phyloP scores from a whole-genome alignment of 2,113 vertebrate genomes.

The Cololabis saira region DNA sequence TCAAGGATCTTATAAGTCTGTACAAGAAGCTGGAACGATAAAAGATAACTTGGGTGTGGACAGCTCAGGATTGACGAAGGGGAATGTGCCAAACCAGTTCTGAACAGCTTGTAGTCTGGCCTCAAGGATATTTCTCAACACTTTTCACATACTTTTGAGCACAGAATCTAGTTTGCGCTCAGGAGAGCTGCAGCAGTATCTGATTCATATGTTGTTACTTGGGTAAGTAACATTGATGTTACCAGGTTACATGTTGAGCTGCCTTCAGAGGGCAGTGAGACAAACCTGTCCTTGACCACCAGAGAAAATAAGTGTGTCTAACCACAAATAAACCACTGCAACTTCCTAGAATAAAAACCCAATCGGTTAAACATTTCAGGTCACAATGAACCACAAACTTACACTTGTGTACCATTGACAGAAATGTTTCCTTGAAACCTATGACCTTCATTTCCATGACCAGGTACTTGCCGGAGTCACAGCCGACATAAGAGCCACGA shows the following conservation, averaged over 20 bases:
- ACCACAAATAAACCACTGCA: neutral
- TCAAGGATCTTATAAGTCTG: neutral
- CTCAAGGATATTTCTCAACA: neutral
- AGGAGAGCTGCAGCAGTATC: neutral
- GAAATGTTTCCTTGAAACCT: neutral
- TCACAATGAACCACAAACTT: slow-evolving; percentile 17
- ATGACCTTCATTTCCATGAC: too few relatives aligned
- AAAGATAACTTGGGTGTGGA: neutral
- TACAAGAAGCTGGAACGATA: neutral
- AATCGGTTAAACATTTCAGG: neutral
- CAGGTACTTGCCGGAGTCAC: neutral
- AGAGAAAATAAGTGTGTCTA: neutral
- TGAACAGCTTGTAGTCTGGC: slow-evolving; percentile 15
- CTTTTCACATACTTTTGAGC: neutral
- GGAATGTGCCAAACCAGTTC: slow-evolving; percentile 33
- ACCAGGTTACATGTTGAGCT: too few relatives aligned
- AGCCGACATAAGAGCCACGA: too few relatives aligned
- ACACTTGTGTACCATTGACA: neutral
- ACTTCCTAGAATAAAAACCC: slow-evolving; percentile 10
- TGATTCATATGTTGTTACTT: neutral
- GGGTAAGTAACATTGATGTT: neutral
- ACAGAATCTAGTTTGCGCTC: slow-evolving; percentile 3
- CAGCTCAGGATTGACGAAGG: neutral
- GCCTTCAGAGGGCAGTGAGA: neutral
- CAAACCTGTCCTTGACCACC: slow-evolving; percentile 3